phyloP scores from a whole-genome alignment of 2,888 invertebrate species.

The Brachyptera risi region DNA sequence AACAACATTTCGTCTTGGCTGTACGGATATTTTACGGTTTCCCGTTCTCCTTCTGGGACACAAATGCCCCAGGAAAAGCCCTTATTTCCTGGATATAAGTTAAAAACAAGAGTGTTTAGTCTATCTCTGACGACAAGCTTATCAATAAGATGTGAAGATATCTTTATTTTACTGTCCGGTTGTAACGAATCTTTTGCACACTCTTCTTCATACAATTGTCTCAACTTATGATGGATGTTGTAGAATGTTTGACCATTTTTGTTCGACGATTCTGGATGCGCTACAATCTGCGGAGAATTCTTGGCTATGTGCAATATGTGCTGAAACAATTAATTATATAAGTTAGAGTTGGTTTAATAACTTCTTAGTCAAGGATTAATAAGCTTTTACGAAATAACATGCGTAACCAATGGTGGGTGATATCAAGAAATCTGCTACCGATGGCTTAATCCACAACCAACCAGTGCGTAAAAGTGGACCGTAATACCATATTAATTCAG shows the following conservation, averaged over 20 bases:
- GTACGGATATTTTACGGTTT: slow-evolving; percentile 80
- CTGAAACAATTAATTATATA: too few relatives aligned
- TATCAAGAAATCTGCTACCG: too few relatives aligned
- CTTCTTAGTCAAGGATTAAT: too few relatives aligned
- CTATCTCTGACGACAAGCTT: slow-evolving; percentile 80
- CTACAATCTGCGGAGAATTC: slow-evolving; percentile 33
- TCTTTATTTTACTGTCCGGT: slow-evolving; percentile 27
- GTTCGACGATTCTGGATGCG: slow-evolving; percentile 18
- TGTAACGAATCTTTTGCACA: slow-evolving; percentile 34
- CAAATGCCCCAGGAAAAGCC: slow-evolving; percentile 63
- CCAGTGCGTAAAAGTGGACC: too few relatives aligned
- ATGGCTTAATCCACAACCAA: too few relatives aligned
- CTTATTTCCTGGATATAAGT: slow-evolving; percentile 87
- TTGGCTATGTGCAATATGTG: slow-evolving; percentile 35
- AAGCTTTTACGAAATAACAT: too few relatives aligned
- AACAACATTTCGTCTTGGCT: slow-evolving; percentile 84
- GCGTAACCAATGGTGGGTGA: too few relatives aligned
- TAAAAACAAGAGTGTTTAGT: slow-evolving; percentile 84
- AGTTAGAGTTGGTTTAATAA: too few relatives aligned
- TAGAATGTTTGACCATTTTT: slow-evolving; percentile 36
- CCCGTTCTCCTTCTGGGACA: slow-evolving; percentile 39
- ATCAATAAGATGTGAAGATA: slow-evolving; percentile 66
- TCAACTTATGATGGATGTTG: slow-evolving; percentile 46
- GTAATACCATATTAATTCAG: too few relatives aligned
- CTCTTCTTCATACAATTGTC: slow-evolving; percentile 46